Evolutionary conservation across 2,113 vertebrate genomes (phyloP).

Genomic region (Mormyrus lacerda): DNA sequence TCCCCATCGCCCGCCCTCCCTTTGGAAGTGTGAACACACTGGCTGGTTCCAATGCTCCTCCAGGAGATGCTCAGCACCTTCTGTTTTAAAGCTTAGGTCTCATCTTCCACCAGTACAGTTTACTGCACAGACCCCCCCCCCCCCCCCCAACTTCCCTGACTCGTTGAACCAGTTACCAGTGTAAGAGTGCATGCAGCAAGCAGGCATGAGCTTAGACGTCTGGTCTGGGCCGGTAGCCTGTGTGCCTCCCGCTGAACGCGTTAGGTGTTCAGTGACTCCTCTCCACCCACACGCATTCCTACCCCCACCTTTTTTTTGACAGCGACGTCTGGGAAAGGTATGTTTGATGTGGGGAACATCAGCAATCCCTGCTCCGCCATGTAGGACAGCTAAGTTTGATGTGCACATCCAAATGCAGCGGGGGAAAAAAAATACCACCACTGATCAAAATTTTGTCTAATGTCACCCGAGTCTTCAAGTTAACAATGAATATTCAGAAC

Average conservation of each 20-base stretch:
- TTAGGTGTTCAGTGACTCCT: neutral
- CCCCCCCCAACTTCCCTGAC: neutral
- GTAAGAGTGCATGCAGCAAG: neutral
- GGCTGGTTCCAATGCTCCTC: neutral
- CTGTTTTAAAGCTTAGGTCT: neutral
- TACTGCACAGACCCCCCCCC: neutral
- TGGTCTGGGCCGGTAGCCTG: neutral
- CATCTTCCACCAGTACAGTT: neutral
- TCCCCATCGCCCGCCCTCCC: neutral
- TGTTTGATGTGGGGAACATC: neutral
- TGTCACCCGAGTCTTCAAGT: constrained; percentile 2
- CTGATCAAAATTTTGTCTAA: neutral
- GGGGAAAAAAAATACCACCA: neutral
- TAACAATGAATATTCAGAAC: constrained; percentile 5
- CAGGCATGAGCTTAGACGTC: neutral
- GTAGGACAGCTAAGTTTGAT: neutral
- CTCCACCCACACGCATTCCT: neutral
- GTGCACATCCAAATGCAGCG: neutral
- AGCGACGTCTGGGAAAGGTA: neutral
- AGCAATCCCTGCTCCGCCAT: neutral
- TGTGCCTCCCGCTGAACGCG: neutral
- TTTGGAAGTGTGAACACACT: constrained; percentile 4
- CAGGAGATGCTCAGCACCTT: neutral
- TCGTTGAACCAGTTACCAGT: neutral
- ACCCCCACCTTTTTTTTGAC: neutral